These are phyloP conservation scores for Alsophila aescularia DNA, from an alignment of 2,888 invertebrate species.

Conservation along the genomic window DNA sequence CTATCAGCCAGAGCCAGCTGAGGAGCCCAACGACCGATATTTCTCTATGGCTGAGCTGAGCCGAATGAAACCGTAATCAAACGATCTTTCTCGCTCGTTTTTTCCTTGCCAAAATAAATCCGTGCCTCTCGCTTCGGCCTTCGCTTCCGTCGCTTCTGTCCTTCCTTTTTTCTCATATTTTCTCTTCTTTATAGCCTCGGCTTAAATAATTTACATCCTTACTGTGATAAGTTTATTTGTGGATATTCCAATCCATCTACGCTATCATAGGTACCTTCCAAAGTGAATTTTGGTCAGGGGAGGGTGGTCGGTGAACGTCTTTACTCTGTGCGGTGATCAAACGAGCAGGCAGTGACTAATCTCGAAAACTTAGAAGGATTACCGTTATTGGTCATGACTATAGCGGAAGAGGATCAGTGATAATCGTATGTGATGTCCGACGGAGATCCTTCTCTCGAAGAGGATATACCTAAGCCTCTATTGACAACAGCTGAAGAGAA, in stretches of 20 bases:
- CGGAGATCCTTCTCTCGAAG: constrained; percentile 81
- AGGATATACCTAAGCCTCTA: constrained; percentile 75
- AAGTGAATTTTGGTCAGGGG: not conserved
- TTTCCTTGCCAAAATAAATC: constrained; percentile 7
- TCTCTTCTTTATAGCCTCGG: not conserved
- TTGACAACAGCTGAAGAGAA: constrained; percentile 70
- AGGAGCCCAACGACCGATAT: too few relatives aligned
- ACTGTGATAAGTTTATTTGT: constrained; percentile 2
- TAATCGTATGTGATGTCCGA: constrained; percentile 76
- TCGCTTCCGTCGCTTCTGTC: too few relatives aligned
- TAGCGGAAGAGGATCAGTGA: constrained; percentile 32
- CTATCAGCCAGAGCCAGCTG: not conserved
- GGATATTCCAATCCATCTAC: not conserved
- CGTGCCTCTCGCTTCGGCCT: not conserved
- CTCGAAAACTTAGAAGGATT: constrained; percentile 26
- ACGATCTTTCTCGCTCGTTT: constrained; percentile 1
- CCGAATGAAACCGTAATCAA: not conserved
- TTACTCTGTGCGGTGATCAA: not conserved
- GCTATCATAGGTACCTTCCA: not conserved
- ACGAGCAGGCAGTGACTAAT: constrained; percentile 41
- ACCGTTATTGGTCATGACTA: constrained; percentile 26
- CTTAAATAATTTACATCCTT: not conserved
- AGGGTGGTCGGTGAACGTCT: not conserved
- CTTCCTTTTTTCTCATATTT: not conserved
- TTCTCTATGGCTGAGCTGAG: too few relatives aligned